phyloP scores from a whole-genome alignment of 2,113 vertebrate species.

The Mugil cephalus region DNA sequence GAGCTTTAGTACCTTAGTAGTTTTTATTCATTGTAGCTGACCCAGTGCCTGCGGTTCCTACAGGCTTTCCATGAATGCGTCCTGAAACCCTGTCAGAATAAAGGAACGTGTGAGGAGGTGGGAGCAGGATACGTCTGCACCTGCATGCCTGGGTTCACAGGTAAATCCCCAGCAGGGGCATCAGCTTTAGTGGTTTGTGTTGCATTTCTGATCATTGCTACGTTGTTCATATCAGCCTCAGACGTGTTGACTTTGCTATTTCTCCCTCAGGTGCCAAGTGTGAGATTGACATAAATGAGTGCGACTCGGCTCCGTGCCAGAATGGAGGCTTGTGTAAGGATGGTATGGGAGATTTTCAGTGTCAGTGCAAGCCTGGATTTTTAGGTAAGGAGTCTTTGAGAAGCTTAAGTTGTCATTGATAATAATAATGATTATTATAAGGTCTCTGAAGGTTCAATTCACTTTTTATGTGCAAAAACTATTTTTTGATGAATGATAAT shows the following conservation, averaged over 20 bases:
- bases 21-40: neutral
- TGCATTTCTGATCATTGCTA: neutral
- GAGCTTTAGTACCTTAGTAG: too few species aligned
- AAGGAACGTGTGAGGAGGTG: constrained; percentile 94
- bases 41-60: neutral
- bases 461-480: neutral
- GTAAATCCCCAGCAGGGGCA: constrained; percentile 50
- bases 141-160: constrained; percentile 87
- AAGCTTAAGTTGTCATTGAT: neutral
- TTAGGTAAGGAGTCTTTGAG: constrained; percentile 82
- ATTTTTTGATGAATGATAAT: neutral
- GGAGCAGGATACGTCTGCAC: constrained; percentile 94
- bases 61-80: constrained; percentile 98
- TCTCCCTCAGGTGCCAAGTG: constrained; percentile 91
- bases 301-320: constrained; percentile 91
- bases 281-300: constrained; percentile 94
- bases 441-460: too few species aligned
- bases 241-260: constrained; percentile 18
- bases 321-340: constrained; percentile 92
- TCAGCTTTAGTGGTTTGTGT: neutral
- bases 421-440: too few species aligned
- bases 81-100: constrained; percentile 93
- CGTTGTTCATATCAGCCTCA: neutral
- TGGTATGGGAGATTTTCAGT: constrained; percentile 88
- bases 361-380: constrained; percentile 92